phyloP scores from a whole-genome alignment of 35 echinoderm and acorn worm genomes.

The Acanthaster planci region DNA sequence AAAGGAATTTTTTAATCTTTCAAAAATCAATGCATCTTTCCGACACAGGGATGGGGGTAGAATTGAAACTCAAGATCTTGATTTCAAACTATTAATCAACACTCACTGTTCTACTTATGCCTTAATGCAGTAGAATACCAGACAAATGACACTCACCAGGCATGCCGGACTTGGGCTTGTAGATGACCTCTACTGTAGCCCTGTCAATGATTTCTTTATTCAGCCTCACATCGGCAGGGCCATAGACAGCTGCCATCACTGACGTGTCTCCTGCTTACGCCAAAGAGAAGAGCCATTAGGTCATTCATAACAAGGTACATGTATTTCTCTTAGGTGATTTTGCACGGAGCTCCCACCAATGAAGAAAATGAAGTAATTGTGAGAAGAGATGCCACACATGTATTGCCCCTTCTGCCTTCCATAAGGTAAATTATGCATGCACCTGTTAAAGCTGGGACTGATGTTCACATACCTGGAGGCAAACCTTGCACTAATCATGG shows the following conservation, averaged over 20 bases:
- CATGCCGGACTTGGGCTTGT: conserved; percentile 87
- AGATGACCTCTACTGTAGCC: conserved; percentile 90
- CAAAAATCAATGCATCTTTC: neutral
- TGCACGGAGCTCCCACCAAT: too few species aligned
- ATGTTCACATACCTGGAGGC: too few species aligned
- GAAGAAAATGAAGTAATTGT: too few species aligned
- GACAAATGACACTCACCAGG: conserved; percentile 61
- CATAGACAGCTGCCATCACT: conserved; percentile 95
- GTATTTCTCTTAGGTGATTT: too few species aligned
- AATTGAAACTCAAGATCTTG: neutral
- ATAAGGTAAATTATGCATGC: too few species aligned
- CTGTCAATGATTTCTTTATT: conserved; percentile 91
- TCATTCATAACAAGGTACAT: neutral
- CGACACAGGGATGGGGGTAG: neutral
- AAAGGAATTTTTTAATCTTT: too few species aligned
- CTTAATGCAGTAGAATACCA: neutral
- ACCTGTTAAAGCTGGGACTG: too few species aligned
- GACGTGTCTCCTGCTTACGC: conserved; percentile 80
- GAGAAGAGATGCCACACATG: too few species aligned
- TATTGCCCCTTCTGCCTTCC: too few species aligned
- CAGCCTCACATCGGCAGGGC: conserved; percentile 86
- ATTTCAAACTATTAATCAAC: neutral
- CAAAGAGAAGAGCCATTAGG: neutral
- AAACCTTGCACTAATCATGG: too few species aligned
- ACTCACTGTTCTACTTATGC: neutral